Base-by-base conservation (phyloP, 2,888 invertebrate genomes). In the Aphodius granarius region DNA sequence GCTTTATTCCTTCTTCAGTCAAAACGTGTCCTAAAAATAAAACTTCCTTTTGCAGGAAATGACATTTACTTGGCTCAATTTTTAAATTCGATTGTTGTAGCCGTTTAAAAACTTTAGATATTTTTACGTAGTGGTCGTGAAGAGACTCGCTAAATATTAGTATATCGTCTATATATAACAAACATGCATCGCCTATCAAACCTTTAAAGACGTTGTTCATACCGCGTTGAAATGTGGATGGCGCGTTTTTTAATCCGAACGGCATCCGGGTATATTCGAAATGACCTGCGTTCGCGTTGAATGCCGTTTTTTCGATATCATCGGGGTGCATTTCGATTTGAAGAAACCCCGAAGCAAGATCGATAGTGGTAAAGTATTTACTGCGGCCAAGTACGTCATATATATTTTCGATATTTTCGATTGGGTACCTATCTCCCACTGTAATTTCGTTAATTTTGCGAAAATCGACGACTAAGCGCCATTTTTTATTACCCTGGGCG, bases 261-360 rank as follows among this genome's bases (percentile, higher is more conserved):
- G 82, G 82, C 81, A 83, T 82, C n/a, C 79, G 75, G 0, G 65
- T 66, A 75, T 73, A 82, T 66, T 83, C 78, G 72, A 77, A 83
- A 76, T 83, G 81, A 18, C 82, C 82, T 3, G 66, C 63, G 9
- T 77, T 75, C 5, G 79, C 79, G 0, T 78, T 76, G 66, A 83
- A 83, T 6, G 81, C 81, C 5, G 81, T 81, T 78, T 81, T 81
- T 9, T 63, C 68, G 2, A 16, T 43, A 68, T 81, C 79, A 21
- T 73, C 22, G 66, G 65, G 16, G 9, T 66, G 78, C 75, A 66
- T 81, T 43, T 78, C 86, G 80, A 86, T 84, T 80, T 87, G 86
- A 75, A 87, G 86, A 78, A 83, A 87, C 0, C 86, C 86, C 4
- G 81, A 81, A 2, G 85, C 83, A n/a, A 87, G 73, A 78, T 86